phyloP scores from a whole-genome alignment of 2,797 vertebrate genomes.

The Danio choprae region DNA sequence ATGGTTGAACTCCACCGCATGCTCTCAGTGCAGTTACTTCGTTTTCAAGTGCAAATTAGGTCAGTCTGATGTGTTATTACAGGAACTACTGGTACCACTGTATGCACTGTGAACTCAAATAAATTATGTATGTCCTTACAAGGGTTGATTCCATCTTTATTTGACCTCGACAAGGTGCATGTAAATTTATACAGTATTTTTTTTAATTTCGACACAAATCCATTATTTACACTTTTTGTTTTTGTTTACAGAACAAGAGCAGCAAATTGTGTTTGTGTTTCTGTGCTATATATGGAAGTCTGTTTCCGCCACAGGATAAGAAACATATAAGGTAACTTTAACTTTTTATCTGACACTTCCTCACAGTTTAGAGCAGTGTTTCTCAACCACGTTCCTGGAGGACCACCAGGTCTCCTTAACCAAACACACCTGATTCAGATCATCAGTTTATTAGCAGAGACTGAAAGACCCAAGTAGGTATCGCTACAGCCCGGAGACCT shows the following conservation, averaged over 20 bases:
- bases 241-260: neutral
- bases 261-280: neutral
- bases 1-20: constrained; percentile 67
- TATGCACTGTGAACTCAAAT: constrained; percentile 81
- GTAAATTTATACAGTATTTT: neutral
- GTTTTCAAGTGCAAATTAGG: constrained; percentile 64
- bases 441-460: too few species aligned
- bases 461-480: too few species aligned
- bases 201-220: neutral
- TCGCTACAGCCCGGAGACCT: too few species aligned
- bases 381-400: too few species aligned
- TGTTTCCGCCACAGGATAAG: too few species aligned
- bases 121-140: constrained; percentile 71
- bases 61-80: constrained; percentile 71
- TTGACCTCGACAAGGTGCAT: neutral
- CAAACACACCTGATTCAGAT: too few species aligned
- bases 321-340: too few species aligned
- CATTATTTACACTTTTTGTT: neutral
- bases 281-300: neutral
- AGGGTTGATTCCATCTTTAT: constrained; percentile 7
- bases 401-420: too few species aligned
- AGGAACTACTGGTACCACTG: constrained; percentile 73
- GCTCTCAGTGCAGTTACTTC: constrained; percentile 67
- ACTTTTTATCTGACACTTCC: too few species aligned
- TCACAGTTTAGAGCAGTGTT: too few species aligned